Conservation (phyloP, 1,140 invertebrate genomes). For the silkworm (Bombyx mori) region DNA sequence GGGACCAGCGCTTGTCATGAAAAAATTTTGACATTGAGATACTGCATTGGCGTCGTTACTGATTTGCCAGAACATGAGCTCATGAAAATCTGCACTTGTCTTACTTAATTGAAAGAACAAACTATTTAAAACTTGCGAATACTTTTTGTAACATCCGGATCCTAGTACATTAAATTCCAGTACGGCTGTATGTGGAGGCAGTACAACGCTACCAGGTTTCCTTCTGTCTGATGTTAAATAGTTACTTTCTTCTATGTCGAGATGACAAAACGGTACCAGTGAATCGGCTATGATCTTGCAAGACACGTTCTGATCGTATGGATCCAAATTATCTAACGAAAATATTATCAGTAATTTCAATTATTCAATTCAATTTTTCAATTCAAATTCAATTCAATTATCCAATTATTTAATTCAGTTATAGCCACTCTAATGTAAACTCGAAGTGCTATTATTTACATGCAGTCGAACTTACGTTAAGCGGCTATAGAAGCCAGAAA, state of each 20-base stretch:
- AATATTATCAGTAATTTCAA: constrained; percentile 6
- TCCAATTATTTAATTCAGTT: no score
- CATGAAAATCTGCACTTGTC: no score
- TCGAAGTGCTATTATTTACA: no score
- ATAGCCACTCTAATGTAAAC: no score
- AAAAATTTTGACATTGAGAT: no score
- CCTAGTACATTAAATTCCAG: constrained; percentile 71
- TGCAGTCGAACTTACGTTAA: no score
- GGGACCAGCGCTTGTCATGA: no score
- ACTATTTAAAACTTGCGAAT: background rate
- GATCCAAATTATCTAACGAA: constrained; percentile 52
- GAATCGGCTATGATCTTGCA: constrained; percentile 57
- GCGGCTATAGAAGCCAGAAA: no score
- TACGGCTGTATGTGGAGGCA: constrained; percentile 54
- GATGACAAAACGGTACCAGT: constrained; percentile 70
- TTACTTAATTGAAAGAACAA: no score
- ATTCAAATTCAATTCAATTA: background rate
- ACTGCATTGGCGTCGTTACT: no score
- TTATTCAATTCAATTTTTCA: constrained; percentile 6
- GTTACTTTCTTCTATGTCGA: constrained; percentile 70
- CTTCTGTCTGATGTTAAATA: constrained; percentile 63
- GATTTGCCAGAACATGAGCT: no score
- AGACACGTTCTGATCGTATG: constrained; percentile 45
- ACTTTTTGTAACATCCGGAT: constrained; percentile 64
- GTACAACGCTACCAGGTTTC: constrained; percentile 35